These are phyloP conservation scores for Netelia melanura DNA, from an alignment of 2,888 invertebrate genomes.

Conservation along the genomic window DNA sequence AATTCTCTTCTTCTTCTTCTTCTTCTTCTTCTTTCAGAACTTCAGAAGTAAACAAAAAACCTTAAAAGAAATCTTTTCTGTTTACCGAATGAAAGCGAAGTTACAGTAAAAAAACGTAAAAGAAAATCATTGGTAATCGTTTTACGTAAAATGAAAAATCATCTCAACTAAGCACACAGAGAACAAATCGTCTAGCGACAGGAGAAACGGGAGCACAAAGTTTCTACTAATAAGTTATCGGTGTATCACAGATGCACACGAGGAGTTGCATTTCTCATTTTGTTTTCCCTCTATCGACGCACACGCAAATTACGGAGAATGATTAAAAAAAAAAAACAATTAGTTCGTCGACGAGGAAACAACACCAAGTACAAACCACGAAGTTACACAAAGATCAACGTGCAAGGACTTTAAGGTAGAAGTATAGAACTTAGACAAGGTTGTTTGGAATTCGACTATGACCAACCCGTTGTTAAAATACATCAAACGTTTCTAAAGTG, in stretches of 20 bases:
- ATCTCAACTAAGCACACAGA: slow-evolving; percentile 60
- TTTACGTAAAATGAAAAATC: slow-evolving; percentile 29
- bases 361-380: background rate
- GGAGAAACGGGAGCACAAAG: slow-evolving; percentile 54
- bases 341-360: slow-evolving; percentile 13
- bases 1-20: slow-evolving; percentile 10
- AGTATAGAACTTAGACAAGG: background rate
- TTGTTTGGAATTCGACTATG: no score
- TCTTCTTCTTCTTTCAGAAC: slow-evolving; percentile 54
- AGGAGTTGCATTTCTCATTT: slow-evolving; percentile 30
- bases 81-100: slow-evolving; percentile 59
- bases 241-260: slow-evolving; percentile 9
- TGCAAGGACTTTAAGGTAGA: slow-evolving; percentile 33
- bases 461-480: no score
- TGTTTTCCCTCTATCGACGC: slow-evolving; percentile 21
- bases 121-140: slow-evolving; percentile 15
- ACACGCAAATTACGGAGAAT: slow-evolving; percentile 24
- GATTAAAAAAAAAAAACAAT: background rate
- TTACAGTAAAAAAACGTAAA: slow-evolving; percentile 1
- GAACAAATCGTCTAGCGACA: slow-evolving; percentile 62
- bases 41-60: slow-evolving; percentile 28
- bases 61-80: background rate
- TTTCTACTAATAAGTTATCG: slow-evolving; percentile 15
- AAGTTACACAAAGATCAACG: slow-evolving; percentile 15
- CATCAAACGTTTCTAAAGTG: no score